Percentiles rank a stretch among this genome's conserved stretches.
Evolutionary conservation across 2,797 vertebrate species (phyloP).

Genomic region (Heterohyrax brucei): DNA sequence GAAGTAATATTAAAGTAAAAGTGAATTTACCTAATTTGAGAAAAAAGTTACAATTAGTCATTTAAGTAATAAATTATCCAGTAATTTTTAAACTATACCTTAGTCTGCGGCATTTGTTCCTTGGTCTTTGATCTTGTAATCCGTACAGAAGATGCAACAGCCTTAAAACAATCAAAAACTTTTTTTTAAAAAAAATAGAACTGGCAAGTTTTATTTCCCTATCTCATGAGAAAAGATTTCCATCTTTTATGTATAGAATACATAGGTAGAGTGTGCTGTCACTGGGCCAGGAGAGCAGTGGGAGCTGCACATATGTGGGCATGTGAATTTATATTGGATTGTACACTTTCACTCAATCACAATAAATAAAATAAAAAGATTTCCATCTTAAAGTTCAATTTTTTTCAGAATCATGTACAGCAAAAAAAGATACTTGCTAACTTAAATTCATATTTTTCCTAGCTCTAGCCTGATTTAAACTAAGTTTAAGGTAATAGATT

Average conservation of each 20-base stretch:
- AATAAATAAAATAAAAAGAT: neutral
- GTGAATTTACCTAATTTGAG: constrained; percentile 31
- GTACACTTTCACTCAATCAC: no score
- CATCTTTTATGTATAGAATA: neutral
- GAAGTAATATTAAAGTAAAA: constrained; percentile 47
- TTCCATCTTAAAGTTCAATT: constrained; percentile 65
- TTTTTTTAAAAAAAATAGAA: neutral
- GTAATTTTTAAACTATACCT: constrained; percentile 74
- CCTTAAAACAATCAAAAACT: constrained; percentile 79
- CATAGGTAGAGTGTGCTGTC: no score
- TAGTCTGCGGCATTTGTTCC: constrained; percentile 84
- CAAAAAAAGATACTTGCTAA: constrained; percentile 57
- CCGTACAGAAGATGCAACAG: constrained; percentile 80
- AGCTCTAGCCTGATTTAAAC: constrained; percentile 43
- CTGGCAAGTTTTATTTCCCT: constrained; percentile 54
- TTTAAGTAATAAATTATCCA: constrained; percentile 57
- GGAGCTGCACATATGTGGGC: no score
- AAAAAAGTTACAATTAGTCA: neutral
- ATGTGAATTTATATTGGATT: no score
- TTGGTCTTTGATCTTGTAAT: constrained; percentile 90
- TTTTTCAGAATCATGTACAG: constrained; percentile 31
- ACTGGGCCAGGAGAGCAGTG: no score
- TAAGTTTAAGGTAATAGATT: constrained; percentile 27
- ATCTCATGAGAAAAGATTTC: constrained; percentile 41
- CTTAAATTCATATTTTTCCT: constrained; percentile 31